Base-by-base conservation (phyloP, 35 echinoderm and acorn worm species). In the Strongylocentrotus purpuratus region DNA sequence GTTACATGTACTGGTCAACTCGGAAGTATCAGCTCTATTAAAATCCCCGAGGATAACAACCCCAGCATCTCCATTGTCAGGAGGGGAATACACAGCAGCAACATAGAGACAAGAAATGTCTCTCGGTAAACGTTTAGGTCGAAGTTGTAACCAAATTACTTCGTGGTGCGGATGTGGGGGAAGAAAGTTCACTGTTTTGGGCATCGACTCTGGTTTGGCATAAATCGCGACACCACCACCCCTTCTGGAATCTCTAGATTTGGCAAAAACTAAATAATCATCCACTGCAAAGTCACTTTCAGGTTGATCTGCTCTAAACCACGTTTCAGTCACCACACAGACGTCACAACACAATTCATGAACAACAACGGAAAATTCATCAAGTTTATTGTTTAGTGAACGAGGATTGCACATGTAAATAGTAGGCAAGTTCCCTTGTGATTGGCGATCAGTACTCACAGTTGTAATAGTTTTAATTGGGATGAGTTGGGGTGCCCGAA, bases 321-420 rank as follows among this genome's bases (percentile, higher is more conserved):
- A 52, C 5, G 48, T 52, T 52, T 52, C 48, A 52, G 48, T 52
- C 5, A 52, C 48, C 5, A 12, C 48, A 52, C 48, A 52, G 5
- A 52, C 5, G 48, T 52, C 48, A 52, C 48, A 52, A 52, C 48
- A 7, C 12, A 52, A 12, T 52, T 52, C 48, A 12, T 52, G 5
- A 12, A 52, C 48, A 52, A 52, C 12, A 12, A 52, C 12, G 12
- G 12, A 52, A 52, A 52, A 95, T 71, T 95, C 89, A 45, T 95
- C 95, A 32, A 95, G 87, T 90, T 95, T 95, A 46, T 95, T 95
- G 45, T 91, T 90, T 17, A 93, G 59, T 31, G 95, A 95, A 9
- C 87, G 95, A 11, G 95, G 88, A 33, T 95, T 95, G 47, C 88
- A 95, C 50, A 95, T 20, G 28, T 92, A 95, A 7, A 95, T 28